Evolutionary conservation across 2,113 vertebrate genomes (phyloP).

Genomic region (Monopterus albus): DNA sequence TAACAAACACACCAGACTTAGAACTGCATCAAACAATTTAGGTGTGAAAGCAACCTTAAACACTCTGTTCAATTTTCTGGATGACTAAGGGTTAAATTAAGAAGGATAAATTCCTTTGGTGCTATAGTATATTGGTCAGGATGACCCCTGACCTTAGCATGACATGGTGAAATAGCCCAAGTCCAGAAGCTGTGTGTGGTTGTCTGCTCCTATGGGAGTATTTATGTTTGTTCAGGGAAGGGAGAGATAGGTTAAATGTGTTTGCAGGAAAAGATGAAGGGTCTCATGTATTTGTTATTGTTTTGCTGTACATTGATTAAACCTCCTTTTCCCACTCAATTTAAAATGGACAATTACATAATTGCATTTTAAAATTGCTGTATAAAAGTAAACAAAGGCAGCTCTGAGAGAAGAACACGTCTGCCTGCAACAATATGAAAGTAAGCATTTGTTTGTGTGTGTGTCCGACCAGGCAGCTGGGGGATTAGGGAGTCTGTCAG

Average conservation of each 20-base stretch:
- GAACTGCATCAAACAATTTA: neutral
- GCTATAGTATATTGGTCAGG: neutral
- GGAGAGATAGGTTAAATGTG: too few relatives aligned
- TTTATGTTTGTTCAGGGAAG: too few relatives aligned
- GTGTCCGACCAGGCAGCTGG: slow-evolving; percentile 51
- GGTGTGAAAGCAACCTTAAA: neutral
- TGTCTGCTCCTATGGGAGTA: slow-evolving; percentile 8
- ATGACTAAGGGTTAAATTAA: slow-evolving; percentile 4
- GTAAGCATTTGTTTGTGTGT: slow-evolving; percentile 27
- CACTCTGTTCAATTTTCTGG: neutral
- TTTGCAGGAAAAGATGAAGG: too few relatives aligned
- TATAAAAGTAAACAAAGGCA: too few relatives aligned
- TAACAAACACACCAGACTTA: neutral
- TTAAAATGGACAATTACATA: too few relatives aligned
- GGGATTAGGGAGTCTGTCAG: slow-evolving; percentile 52
- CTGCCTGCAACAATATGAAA: slow-evolving; percentile 7
- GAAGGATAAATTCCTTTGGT: neutral
- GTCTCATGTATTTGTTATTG: too few relatives aligned
- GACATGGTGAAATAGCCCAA: neutral
- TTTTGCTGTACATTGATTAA: too few relatives aligned
- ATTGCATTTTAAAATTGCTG: too few relatives aligned
- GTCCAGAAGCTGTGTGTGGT: too few relatives aligned
- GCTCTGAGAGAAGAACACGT: too few relatives aligned
- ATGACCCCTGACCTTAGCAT: slow-evolving; percentile 34
- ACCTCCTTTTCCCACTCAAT: too few relatives aligned